A percentile compares a stretch with the other conserved stretches of the same genome.
phyloP scores from a whole-genome alignment of 2,113 vertebrate species.

The Thalassarche chlororhynchos region DNA sequence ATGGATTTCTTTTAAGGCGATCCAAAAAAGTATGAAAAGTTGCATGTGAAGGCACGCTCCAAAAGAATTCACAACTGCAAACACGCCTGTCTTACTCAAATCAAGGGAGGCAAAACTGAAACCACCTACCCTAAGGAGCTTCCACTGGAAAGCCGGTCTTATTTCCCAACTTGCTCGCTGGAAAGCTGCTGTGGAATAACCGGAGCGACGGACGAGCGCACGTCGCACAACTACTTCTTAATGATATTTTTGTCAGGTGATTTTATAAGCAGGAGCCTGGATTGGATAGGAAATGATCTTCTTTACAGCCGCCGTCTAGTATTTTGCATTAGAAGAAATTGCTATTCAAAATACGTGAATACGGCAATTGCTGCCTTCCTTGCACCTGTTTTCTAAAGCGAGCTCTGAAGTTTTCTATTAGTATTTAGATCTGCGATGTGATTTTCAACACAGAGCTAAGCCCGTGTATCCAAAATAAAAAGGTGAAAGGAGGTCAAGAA shows the following conservation, averaged over 20 bases:
- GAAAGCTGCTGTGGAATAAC: slow-evolving; percentile 37
- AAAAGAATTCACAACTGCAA: not conserved
- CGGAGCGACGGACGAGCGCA: not conserved
- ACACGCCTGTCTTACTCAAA: not conserved
- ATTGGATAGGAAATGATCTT: slow-evolving; percentile 17
- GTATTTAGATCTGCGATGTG: not conserved
- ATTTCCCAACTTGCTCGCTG: slow-evolving; percentile 13
- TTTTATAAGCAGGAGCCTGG: slow-evolving; percentile 3
- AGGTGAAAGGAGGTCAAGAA: not conserved
- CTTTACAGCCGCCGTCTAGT: not conserved
- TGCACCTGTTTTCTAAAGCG: not conserved
- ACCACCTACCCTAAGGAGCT: slow-evolving; percentile 54
- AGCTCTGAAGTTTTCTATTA: not conserved
- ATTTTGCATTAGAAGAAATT: not conserved
- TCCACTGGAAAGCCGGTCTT: slow-evolving; percentile 7
- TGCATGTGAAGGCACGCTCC: slow-evolving; percentile 31
- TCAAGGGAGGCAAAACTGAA: slow-evolving; percentile 27
- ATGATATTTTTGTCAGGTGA: slow-evolving; percentile 35
- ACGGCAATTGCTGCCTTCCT: not conserved
- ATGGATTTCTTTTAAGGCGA: slow-evolving; percentile 37
- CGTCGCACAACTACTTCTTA: not conserved
- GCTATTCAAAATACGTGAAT: not conserved
- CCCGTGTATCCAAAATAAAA: not conserved
- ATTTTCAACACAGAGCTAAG: not conserved
- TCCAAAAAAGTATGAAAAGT: slow-evolving; percentile 10